A percentile compares a stretch with the other conserved stretches of the same genome.
These are phyloP conservation scores for Bombus sylvicola DNA, from an alignment of 1,140 invertebrate species.

Conservation along the genomic window DNA sequence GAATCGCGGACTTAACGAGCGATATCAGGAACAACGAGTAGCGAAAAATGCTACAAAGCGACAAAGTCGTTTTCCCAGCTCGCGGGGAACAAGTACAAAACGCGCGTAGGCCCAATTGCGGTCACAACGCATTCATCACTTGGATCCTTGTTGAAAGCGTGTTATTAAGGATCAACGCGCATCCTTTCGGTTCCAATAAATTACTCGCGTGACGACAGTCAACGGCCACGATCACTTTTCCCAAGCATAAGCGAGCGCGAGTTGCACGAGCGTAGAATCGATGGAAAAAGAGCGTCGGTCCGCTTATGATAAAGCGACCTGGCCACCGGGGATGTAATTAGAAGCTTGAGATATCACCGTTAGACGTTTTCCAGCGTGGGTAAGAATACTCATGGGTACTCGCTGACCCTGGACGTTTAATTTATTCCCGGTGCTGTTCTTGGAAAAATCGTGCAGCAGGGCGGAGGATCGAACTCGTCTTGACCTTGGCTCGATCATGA, in stretches of 20 bases:
- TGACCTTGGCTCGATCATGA: slow-evolving; percentile 56
- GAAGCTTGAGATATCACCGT: background rate
- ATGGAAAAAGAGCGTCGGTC: background rate
- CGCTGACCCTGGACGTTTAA: slow-evolving; percentile 36
- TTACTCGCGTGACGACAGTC: slow-evolving; percentile 13
- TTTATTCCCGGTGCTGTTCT: slow-evolving; percentile 26
- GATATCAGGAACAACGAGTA: background rate
- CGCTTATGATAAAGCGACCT: slow-evolving; percentile 19
- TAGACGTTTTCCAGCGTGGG: slow-evolving; percentile 37
- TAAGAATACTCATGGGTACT: slow-evolving; percentile 23
- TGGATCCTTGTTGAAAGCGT: background rate
- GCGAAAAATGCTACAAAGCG: background rate
- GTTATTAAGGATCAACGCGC: slow-evolving; percentile 34
- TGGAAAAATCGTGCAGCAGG: slow-evolving; percentile 16
- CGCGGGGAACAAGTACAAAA: background rate
- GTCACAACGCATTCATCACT: slow-evolving; percentile 16
- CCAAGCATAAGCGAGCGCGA: background rate
- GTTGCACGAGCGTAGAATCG: background rate
- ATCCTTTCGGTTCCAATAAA: slow-evolving; percentile 18
- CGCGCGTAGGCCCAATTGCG: background rate
- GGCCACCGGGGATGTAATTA: slow-evolving; percentile 1
- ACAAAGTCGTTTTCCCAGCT: slow-evolving; percentile 7
- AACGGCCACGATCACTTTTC: slow-evolving; percentile 2
- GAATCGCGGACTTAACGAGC: background rate
- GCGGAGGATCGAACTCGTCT: slow-evolving; percentile 7